Conservation (phyloP, 2,113 vertebrate genomes). For the Lethenteron reissneri region DNA sequence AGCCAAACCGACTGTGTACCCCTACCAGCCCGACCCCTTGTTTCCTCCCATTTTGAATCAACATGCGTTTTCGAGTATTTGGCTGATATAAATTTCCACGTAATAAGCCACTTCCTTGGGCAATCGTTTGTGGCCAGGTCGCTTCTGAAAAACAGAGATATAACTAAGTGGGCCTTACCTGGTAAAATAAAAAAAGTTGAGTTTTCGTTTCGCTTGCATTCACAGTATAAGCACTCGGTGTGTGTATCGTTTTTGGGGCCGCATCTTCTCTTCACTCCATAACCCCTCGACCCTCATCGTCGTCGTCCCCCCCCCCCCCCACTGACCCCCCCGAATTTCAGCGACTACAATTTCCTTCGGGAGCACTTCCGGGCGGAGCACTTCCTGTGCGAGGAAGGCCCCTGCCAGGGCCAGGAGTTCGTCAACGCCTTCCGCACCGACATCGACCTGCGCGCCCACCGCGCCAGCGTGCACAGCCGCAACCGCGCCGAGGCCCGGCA, state of each 20-base stretch:
- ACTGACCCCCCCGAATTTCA: constrained; percentile 14
- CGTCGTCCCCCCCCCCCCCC: too few relatives aligned
- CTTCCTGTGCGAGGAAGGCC: constrained; percentile 81
- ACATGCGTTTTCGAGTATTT: too few relatives aligned
- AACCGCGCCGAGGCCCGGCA: constrained; percentile 76
- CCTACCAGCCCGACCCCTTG: too few relatives aligned
- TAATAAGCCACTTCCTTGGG: too few relatives aligned
- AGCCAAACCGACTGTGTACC: too few relatives aligned
- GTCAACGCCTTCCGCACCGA: constrained; percentile 84
- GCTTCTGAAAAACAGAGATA: too few relatives aligned
- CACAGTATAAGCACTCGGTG: neutral
- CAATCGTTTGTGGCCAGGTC: too few relatives aligned
- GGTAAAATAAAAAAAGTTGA: neutral
- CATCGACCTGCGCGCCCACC: constrained; percentile 92
- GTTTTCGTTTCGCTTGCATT: neutral
- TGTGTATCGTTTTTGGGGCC: neutral
- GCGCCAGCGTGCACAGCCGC: constrained; percentile 66
- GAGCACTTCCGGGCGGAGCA: constrained; percentile 87
- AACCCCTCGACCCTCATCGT: too few relatives aligned
- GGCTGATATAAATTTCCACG: too few relatives aligned
- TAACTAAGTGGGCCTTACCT: too few relatives aligned
- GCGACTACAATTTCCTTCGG: constrained; percentile 64
- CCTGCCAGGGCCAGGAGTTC: constrained; percentile 68
- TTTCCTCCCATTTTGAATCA: too few relatives aligned
- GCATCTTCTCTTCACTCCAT: neutral